phyloP scores from a whole-genome alignment of 2,888 invertebrate species.

The Scaeva pyrastri region DNA sequence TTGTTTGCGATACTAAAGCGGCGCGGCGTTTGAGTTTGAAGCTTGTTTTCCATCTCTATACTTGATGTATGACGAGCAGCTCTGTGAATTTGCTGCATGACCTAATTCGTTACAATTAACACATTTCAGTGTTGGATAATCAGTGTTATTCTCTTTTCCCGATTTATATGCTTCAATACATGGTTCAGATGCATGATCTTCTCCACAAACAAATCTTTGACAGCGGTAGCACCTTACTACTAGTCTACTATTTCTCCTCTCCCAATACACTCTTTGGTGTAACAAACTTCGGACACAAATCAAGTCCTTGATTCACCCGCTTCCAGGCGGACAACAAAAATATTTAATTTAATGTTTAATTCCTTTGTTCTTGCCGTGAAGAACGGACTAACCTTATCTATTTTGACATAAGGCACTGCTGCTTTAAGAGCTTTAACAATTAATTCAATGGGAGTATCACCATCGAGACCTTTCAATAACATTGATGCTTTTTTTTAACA shows the following conservation, averaged over 20 bases:
- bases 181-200: too few relatives aligned
- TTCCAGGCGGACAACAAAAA: constrained; percentile 1
- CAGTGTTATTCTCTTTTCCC: background rate
- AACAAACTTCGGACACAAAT: background rate
- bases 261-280: constrained; percentile 17
- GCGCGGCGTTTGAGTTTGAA: background rate
- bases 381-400: background rate
- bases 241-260: background rate
- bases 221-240: constrained; percentile 14
- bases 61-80: constrained; percentile 10
- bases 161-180: constrained; percentile 5
- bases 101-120: constrained; percentile 4
- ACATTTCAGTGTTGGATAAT: background rate
- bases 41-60: constrained; percentile 14
- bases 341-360: background rate
- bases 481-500: too few relatives aligned
- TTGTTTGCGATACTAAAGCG: background rate
- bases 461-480: constrained; percentile 8
- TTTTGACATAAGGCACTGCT: background rate
- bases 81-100: constrained; percentile 9
- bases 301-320: constrained; percentile 5
- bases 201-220: too few relatives aligned
- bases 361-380: background rate
- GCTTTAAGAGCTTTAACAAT: background rate
- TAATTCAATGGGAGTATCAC: constrained; percentile 3